These are phyloP conservation scores for Drosophila paulistorum DNA, from an alignment of 1,140 invertebrate species.

Conservation along the genomic window DNA sequence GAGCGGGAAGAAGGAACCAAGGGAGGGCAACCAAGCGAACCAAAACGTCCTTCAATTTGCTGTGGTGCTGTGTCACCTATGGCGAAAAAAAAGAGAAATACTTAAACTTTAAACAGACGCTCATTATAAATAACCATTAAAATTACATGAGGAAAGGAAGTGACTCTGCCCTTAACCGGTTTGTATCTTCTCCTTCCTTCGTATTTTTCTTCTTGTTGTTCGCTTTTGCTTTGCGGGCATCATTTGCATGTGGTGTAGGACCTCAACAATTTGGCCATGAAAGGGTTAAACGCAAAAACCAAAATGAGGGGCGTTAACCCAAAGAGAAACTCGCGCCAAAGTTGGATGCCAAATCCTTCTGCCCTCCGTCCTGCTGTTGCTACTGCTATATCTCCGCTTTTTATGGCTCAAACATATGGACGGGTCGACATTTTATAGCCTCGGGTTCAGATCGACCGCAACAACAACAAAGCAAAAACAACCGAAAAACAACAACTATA, in stretches of 20 bases:
- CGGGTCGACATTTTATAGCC: conserved; percentile 75
- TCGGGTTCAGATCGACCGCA: conserved; percentile 63
- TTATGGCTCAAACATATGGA: conserved; percentile 62
- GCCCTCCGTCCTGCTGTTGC: background rate
- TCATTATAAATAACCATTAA: conserved; percentile 80
- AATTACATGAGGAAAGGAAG: conserved; percentile 60
- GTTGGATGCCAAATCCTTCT: conserved; percentile 40
- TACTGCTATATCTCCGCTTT: conserved; percentile 18
- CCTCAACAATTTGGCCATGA: conserved; percentile 72
- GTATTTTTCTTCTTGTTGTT: conserved; percentile 8
- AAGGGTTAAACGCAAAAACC: conserved; percentile 66
- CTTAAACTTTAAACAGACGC: conserved; percentile 70
- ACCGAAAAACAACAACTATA: conserved; percentile 49
- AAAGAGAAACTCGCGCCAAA: conserved; percentile 62
- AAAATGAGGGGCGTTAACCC: conserved; percentile 47
- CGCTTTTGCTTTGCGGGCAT: conserved; percentile 53
- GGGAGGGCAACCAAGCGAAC: conserved; percentile 9
- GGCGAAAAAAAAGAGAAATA: conserved; percentile 26
- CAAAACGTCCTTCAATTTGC: conserved; percentile 44
- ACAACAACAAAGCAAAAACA: conserved; percentile 43
- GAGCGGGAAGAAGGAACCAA: background rate
- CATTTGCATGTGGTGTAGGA: conserved; percentile 69
- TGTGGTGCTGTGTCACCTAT: conserved; percentile 65
- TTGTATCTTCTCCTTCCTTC: conserved; percentile 17
- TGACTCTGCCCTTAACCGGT: conserved; percentile 24